Conservation (phyloP, 2,888 invertebrate genomes). For the Ormyrus rosae region DNA sequence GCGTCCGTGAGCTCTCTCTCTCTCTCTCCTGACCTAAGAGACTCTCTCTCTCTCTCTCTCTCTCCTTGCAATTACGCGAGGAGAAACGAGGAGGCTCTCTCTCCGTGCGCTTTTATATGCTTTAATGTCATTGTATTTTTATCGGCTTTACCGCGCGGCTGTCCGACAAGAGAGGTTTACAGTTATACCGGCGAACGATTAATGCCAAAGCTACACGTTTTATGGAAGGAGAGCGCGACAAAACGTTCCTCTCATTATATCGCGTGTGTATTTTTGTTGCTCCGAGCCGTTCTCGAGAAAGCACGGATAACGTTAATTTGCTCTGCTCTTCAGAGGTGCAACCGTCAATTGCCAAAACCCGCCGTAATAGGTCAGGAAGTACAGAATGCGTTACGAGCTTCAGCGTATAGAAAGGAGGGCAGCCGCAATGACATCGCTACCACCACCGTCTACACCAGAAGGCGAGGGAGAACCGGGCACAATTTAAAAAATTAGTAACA, state of each 20-base stretch:
- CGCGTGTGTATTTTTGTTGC: no score
- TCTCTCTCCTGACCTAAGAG: neutral
- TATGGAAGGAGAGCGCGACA: neutral
- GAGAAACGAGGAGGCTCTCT: neutral
- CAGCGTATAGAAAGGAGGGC: no score
- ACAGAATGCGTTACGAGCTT: no score
- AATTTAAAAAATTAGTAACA: no score
- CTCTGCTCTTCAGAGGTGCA: no score
- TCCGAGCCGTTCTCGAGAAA: no score
- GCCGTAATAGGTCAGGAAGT: no score
- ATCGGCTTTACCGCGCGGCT: neutral
- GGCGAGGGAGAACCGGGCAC: no score
- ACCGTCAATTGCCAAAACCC: no score
- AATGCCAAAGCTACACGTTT: neutral
- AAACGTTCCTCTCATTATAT: neutral
- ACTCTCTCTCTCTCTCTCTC: neutral
- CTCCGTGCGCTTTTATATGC: neutral
- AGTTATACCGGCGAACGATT: neutral
- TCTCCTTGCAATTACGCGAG: neutral
- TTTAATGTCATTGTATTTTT: conserved; percentile 15
- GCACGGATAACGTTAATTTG: no score
- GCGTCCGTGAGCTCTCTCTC: neutral
- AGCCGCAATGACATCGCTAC: no score
- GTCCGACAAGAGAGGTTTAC: conserved; percentile 7
- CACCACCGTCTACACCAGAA: no score